Conservation (phyloP, 1,140 invertebrate genomes). For the Cotesia typhae region DNA sequence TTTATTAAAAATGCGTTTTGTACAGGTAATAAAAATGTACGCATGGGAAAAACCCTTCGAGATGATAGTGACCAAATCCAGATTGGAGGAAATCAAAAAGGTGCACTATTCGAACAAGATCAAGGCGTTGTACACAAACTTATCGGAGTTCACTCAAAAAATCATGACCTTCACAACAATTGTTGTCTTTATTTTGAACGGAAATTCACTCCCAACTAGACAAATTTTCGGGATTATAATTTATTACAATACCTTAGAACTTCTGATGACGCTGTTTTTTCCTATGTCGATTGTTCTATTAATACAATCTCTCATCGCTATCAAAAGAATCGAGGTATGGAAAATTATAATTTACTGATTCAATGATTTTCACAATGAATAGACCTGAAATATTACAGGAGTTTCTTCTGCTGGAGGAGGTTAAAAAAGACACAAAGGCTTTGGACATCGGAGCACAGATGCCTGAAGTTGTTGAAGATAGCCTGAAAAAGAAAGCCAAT, state of each 20-base stretch:
- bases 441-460: not conserved
- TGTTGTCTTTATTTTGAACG: constrained; percentile 73
- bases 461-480: not conserved
- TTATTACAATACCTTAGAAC: constrained; percentile 73
- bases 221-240: constrained; percentile 71
- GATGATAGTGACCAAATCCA: constrained; percentile 65
- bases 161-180: constrained; percentile 78
- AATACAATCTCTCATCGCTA: constrained; percentile 74
- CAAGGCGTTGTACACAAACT: constrained; percentile 74
- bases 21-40: constrained; percentile 29
- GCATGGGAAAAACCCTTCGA: no score
- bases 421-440: constrained; percentile 9
- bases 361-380: no score
- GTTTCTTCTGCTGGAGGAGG: no score
- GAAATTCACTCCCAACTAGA: constrained; percentile 74
- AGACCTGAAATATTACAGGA: no score
- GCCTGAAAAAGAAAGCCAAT: not conserved
- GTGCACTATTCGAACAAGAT: constrained; percentile 77
- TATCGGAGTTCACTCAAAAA: constrained; percentile 77
- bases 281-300: constrained; percentile 75
- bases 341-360: constrained; percentile 21
- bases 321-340: constrained; percentile 64
- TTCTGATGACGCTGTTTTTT: constrained; percentile 75
- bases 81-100: constrained; percentile 73
- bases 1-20: constrained; percentile 78